phyloP scores from a whole-genome alignment of 53 echinoderm and acorn worm species.

The Patiria pectinifera region DNA sequence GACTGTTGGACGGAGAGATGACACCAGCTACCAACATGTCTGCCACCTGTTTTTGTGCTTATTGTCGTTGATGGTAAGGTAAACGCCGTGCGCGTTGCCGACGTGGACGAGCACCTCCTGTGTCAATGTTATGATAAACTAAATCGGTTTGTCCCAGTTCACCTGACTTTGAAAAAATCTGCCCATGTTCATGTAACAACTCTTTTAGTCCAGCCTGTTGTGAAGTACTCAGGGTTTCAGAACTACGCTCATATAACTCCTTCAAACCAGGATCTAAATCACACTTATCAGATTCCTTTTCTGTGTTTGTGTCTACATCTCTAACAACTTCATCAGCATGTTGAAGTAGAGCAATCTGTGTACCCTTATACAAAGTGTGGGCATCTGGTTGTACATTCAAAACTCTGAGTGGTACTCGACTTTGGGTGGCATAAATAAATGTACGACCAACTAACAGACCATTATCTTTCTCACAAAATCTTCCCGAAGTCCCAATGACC shows the following conservation, averaged over 20 bases:
- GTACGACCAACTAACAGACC: slow-evolving; percentile 31
- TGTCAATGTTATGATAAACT: slow-evolving; percentile 54
- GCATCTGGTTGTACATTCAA: slow-evolving; percentile 11
- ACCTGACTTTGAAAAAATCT: slow-evolving; percentile 29
- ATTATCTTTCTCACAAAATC: slow-evolving; percentile 29
- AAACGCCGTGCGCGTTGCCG: slow-evolving; percentile 38
- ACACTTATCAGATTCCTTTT: neutral
- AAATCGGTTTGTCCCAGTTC: slow-evolving; percentile 59
- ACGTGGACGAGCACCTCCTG: slow-evolving; percentile 41
- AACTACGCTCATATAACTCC: slow-evolving; percentile 41
- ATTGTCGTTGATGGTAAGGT: slow-evolving; percentile 28
- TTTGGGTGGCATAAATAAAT: neutral
- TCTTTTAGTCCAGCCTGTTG: neutral
- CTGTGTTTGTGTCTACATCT: neutral
- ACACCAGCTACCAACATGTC: slow-evolving; percentile 54
- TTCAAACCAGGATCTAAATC: slow-evolving; percentile 4
- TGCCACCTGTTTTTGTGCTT: slow-evolving; percentile 58
- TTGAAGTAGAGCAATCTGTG: slow-evolving; percentile 53
- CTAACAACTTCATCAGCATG: slow-evolving; percentile 19
- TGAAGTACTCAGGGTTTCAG: neutral
- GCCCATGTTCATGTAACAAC: neutral
- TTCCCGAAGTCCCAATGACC: slow-evolving; percentile 22
- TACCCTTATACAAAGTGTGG: slow-evolving; percentile 33
- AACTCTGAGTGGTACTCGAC: slow-evolving; percentile 16
- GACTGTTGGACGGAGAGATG: slow-evolving; percentile 33